Conservation (phyloP, 2,888 invertebrate species). For the Apodemia mormo region DNA sequence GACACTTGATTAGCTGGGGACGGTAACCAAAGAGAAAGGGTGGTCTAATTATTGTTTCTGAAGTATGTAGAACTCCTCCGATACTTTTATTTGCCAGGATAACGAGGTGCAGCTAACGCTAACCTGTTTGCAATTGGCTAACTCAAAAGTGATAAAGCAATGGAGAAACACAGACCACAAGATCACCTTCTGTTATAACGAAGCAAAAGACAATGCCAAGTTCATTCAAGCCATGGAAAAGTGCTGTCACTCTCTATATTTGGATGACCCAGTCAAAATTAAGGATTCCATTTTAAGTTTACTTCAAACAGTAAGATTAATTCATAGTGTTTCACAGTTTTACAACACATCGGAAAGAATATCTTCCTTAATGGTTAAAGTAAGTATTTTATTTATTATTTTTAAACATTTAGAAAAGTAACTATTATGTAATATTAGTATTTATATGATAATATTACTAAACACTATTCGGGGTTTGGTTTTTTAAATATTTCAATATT, state of each 20-base stretch:
- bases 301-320: constrained; percentile 94
- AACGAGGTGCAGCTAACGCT: constrained; percentile 90
- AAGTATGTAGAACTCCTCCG: too few relatives aligned
- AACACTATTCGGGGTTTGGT: too few relatives aligned
- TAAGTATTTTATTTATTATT: too few relatives aligned
- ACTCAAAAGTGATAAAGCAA: constrained; percentile 88
- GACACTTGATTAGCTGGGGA: too few relatives aligned
- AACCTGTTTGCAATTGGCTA: constrained; percentile 87
- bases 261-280: constrained; percentile 96
- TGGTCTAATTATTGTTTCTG: too few relatives aligned
- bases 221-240: constrained; percentile 95
- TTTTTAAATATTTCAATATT: too few relatives aligned
- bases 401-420: too few relatives aligned
- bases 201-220: constrained; percentile 97
- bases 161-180: constrained; percentile 94
- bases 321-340: constrained; percentile 96
- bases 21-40: too few relatives aligned
- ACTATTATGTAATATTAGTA: too few relatives aligned
- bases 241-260: constrained; percentile 95
- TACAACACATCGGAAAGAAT: constrained; percentile 98
- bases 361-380: constrained; percentile 97
- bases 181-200: constrained; percentile 96
- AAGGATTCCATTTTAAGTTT: constrained; percentile 93
- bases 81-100: constrained; percentile 64
- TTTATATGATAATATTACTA: too few relatives aligned